These are phyloP conservation scores for Pogonus chalceus DNA, from an alignment of 1,140 invertebrate species.

Conservation along the genomic window DNA sequence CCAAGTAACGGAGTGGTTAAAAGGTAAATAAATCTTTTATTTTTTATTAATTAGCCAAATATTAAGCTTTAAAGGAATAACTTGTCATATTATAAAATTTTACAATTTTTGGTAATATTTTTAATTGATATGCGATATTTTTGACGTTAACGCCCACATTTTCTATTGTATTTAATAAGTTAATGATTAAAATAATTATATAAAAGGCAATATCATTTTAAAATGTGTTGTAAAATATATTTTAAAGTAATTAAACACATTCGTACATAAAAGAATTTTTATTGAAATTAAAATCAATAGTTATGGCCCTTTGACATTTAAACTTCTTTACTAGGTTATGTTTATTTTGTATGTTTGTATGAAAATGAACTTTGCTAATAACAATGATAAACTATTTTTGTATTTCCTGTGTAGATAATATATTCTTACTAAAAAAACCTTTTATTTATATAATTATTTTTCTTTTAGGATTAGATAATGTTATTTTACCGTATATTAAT, in stretches of 20 bases:
- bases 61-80: not conserved
- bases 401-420: slow-evolving; percentile 8
- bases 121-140: not conserved
- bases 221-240: slow-evolving; percentile 18
- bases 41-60: slow-evolving; percentile 1
- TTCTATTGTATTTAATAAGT: slow-evolving; percentile 7
- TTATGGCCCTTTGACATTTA: not conserved
- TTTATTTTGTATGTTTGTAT: slow-evolving; percentile 15
- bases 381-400: not conserved
- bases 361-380: not conserved
- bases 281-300: not conserved
- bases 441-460: slow-evolving; percentile 9
- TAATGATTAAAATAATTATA: not conserved
- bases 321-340: slow-evolving; percentile 5
- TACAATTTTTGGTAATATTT: slow-evolving; percentile 4
- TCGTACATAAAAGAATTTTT: not conserved
- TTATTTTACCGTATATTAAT: slow-evolving; percentile 69
- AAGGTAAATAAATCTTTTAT: slow-evolving; percentile 60
- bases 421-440: slow-evolving; percentile 1
- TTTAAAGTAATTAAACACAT: not conserved
- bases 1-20: slow-evolving; percentile 86
- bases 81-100: not conserved
- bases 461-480: slow-evolving; percentile 66
- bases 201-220: not conserved
- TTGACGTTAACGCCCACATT: slow-evolving; percentile 7